Evolutionary conservation across 2,888 invertebrate genomes (phyloP).

Genomic region (Ochropacha duplaris): DNA sequence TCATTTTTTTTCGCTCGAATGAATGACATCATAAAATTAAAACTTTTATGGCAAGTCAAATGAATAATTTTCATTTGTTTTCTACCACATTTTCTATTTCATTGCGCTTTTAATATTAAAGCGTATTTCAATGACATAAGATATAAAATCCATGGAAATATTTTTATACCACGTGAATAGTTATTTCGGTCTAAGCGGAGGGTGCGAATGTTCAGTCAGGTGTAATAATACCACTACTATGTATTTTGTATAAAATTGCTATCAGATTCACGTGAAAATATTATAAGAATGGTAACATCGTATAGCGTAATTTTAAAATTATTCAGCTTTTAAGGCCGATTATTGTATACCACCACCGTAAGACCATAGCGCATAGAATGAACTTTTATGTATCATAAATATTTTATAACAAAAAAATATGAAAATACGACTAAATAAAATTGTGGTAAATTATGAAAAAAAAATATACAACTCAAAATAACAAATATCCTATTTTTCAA

Average conservation of each 20-base stretch:
- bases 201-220: constrained; percentile 57
- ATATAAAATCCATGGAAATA: constrained; percentile 18
- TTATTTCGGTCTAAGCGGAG: constrained; percentile 49
- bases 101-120: constrained; percentile 8
- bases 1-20: constrained; percentile 1
- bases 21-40: constrained; percentile 18
- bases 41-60: constrained; percentile 22
- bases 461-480: no score
- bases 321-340: no score
- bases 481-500: no score
- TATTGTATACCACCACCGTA: no score
- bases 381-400: no score
- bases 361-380: no score
- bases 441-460: no score
- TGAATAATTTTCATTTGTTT: neutral
- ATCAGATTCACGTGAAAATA: neutral
- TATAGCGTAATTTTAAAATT: no score
- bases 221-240: constrained; percentile 48
- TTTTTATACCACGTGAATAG: constrained; percentile 29
- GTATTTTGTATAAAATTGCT: neutral
- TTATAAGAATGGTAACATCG: no score
- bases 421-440: no score
- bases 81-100: neutral
- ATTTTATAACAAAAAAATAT: no score
- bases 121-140: constrained; percentile 18